Percentiles rank a stretch among this genome's conserved stretches.
Conservation (phyloP, 2,888 invertebrate species). For the Orchesellides sinensis region DNA sequence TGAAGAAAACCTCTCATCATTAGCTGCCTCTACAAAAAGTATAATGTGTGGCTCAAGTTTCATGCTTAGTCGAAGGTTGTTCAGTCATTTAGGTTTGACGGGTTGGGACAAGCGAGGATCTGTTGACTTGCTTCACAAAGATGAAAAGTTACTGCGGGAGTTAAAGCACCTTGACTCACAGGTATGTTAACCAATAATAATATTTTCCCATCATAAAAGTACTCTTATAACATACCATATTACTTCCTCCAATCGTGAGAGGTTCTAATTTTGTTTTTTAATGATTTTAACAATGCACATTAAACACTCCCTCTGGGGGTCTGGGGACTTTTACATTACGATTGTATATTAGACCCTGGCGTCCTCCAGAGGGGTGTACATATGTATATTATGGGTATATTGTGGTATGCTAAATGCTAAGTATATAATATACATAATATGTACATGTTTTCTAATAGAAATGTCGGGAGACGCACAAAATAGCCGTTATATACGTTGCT, state of each 20-base stretch:
- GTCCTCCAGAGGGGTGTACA: too few species aligned
- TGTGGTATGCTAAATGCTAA: background rate
- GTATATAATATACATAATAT: background rate
- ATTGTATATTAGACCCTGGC: too few species aligned
- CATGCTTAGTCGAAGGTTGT: slow-evolving; percentile 90
- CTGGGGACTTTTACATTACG: too few species aligned
- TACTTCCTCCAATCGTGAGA: too few species aligned
- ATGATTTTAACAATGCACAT: too few species aligned
- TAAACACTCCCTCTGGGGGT: too few species aligned
- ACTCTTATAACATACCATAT: too few species aligned
- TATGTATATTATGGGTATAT: too few species aligned
- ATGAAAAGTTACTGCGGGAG: slow-evolving; percentile 92
- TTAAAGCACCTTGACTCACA: slow-evolving; percentile 95
- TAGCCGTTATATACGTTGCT: slow-evolving; percentile 98
- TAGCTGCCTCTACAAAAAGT: slow-evolving; percentile 67
- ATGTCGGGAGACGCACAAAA: slow-evolving; percentile 95
- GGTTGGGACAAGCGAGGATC: slow-evolving; percentile 92
- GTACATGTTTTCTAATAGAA: slow-evolving; percentile 77
- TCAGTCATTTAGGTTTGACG: slow-evolving; percentile 93
- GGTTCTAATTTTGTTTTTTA: too few species aligned
- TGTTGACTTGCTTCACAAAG: slow-evolving; percentile 90
- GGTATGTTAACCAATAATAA: slow-evolving; percentile 77
- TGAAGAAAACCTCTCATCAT: slow-evolving; percentile 66
- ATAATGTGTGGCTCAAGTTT: slow-evolving; percentile 78
- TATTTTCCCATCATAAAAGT: too few species aligned